Base-by-base conservation (phyloP, 2,888 invertebrate genomes). In the Panzeria rudis region DNA sequence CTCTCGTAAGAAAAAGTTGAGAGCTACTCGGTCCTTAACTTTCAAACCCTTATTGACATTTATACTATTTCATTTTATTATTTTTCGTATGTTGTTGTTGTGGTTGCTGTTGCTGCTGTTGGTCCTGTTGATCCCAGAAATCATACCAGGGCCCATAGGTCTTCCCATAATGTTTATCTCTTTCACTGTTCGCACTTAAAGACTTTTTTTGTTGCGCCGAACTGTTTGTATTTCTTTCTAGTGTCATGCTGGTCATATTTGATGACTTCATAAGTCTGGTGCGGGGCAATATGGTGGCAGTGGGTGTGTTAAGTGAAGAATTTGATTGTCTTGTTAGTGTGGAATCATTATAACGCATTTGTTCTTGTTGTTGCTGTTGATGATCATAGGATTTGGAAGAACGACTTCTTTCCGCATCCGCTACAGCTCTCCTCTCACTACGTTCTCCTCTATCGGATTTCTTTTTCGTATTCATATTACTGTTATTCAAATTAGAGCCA, bases 111-210 rank as follows among this genome's bases (percentile, higher is more conserved):
- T 88, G 59, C 87, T 88, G 54, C 11, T 90, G 90, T 35, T 90
- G 89, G 29, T 88, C 87, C 83, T 91, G 91, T 78, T 88, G 88
- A 76, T 92, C 97, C 97, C 97, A 97, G 86, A 97, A 94, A 92
- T 97, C 97, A 90, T 97, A 97, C 97, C 97, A 97, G 0, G 97
- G 97, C 0, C 97, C 97, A 91, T 96, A 97, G 87, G 95, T 95
- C 89, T 96, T 96, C 78, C 94, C 88, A 80, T 88, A 89, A 47
- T 86, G 88, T n/a, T 88, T 88, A 54, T 89, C 89, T 32, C 83
- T 77, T 54, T 81, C 83, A 35, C 52, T 72, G 52, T 66, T 47
- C 0, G 64, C 25, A 47, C 38, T 69, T 69, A 61, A 50, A 17
- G 77, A 59, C 23, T 85, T 85, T 52, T 85, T 85, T 52, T 85